Evolutionary conservation across 2,797 vertebrate species (phyloP).

Genomic region (Sarcophilus harrisii): DNA sequence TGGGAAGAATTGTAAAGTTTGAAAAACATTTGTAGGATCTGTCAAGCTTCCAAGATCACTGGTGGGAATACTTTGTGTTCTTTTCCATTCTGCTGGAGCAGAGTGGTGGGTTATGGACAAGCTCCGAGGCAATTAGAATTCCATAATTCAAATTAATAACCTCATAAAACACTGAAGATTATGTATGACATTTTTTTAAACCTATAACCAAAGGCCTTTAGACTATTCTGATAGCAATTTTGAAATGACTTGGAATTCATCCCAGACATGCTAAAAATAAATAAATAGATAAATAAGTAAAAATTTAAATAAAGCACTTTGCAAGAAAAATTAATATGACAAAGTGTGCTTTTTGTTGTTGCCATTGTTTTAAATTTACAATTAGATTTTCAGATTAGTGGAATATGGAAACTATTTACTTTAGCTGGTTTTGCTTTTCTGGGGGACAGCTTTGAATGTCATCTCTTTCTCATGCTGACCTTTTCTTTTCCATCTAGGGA

Average conservation of each 20-base stretch:
- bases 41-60: slow-evolving; percentile 64
- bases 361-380: slow-evolving; percentile 8
- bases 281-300: not conserved
- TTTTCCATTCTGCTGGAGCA: slow-evolving; percentile 48
- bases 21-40: slow-evolving; percentile 60
- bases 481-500: slow-evolving; percentile 27
- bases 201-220: not conserved
- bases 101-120: slow-evolving; percentile 55
- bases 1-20: slow-evolving; percentile 55
- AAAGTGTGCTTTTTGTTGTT: not conserved
- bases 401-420: slow-evolving; percentile 62
- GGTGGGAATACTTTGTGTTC: slow-evolving; percentile 62
- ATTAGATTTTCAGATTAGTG: slow-evolving; percentile 61
- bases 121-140: slow-evolving; percentile 67
- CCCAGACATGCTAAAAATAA: slow-evolving; percentile 57
- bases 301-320: slow-evolving; percentile 37
- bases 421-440: slow-evolving; percentile 61
- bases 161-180: slow-evolving; percentile 73
- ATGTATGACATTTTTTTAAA: slow-evolving; percentile 62
- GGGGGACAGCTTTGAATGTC: slow-evolving; percentile 52
- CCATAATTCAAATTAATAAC: slow-evolving; percentile 76
- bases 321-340: slow-evolving; percentile 19
- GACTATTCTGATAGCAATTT: slow-evolving; percentile 49
- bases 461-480: slow-evolving; percentile 46
- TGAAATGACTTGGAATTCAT: slow-evolving; percentile 63